These are phyloP conservation scores for Criorhina ranunculi DNA, from an alignment of 2,888 invertebrate species.

Conservation along the genomic window DNA sequence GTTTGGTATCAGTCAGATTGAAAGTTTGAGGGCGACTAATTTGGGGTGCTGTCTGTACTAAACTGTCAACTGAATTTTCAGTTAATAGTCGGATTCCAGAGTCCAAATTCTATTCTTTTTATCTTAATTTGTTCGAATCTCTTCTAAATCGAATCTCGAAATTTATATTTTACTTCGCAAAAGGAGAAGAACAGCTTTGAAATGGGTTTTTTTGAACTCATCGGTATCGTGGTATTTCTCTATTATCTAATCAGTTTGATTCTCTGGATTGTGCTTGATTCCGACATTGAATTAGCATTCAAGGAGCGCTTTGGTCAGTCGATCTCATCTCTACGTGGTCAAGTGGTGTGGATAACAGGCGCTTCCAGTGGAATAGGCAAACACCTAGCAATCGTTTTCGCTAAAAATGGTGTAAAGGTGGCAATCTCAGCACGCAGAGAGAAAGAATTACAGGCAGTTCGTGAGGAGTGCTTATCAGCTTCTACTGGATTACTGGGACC, in stretches of 20 bases:
- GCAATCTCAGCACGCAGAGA: conserved; percentile 89
- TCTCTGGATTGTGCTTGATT: conserved; percentile 86
- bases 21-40: too few species aligned
- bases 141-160: background rate
- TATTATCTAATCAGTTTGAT: conserved; percentile 86
- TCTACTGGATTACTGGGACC: conserved; percentile 84
- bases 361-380: conserved; percentile 94
- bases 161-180: background rate
- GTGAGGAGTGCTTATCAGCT: conserved; percentile 86
- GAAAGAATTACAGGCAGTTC: conserved; percentile 88
- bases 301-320: conserved; percentile 87
- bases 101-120: conserved; percentile 14
- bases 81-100: background rate
- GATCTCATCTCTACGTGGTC: conserved; percentile 86
- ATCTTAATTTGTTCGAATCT: background rate
- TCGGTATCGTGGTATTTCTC: conserved; percentile 81
- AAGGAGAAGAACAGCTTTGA: background rate
- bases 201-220: conserved; percentile 82
- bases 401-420: conserved; percentile 88
- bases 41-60: too few species aligned
- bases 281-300: conserved; percentile 87
- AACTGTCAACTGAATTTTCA: too few species aligned
- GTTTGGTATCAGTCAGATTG: too few species aligned
- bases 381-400: conserved; percentile 88
- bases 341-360: conserved; percentile 94